Evolutionary conservation across 2,888 invertebrate species (phyloP), one percentile per base, ranked within the genome.

Genomic region (Rhimphoctona megacephalus): DNA sequence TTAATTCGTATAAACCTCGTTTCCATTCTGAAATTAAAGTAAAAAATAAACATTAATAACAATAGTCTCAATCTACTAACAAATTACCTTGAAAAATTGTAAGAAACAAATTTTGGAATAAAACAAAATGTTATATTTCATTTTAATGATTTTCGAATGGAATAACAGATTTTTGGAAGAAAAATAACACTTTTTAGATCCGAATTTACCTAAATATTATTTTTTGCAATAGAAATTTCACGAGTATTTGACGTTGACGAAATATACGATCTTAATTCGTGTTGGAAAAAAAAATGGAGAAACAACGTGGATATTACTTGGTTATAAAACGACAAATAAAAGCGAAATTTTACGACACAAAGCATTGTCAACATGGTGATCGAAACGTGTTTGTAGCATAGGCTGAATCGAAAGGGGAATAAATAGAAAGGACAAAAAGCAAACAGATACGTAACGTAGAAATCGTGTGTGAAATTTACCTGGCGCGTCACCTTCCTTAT

Each of bases 1-100:
- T 95, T 88, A 99, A 95, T 92, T 98, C 97, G 95, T 98, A 98
- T 80, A 99, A 95, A 89, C 96, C 96, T 92, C 96, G 96, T 86
- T 97, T 96, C 91, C 98, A 95, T 90, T 96, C 96, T 93, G 96
- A 95, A 88, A 96, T 94, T 92, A 96, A 96, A 73, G 96, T 95
- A 93, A 30, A n/a, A 72, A 64, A 84, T 57, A 73, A 73, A 43
- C 43, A 22, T 54, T 33, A 49, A 30, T 30, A 17, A 30, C 17
- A 7, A 7, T n/a, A 19, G 0, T 5, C 17, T n/a, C 6, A 19
- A 49, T 49, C 6, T 49, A 19, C 19, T 0, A 19, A 49, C 49
- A 49, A 19, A 19, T 49, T 0, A 49, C 1, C 1, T 49, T 19
- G 19, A n/a, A 19, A 43, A n/a, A 39, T 22, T n/a, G 9, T 66